Conservation (phyloP, 2,888 invertebrate genomes). For the Heliconius ismenius region DNA sequence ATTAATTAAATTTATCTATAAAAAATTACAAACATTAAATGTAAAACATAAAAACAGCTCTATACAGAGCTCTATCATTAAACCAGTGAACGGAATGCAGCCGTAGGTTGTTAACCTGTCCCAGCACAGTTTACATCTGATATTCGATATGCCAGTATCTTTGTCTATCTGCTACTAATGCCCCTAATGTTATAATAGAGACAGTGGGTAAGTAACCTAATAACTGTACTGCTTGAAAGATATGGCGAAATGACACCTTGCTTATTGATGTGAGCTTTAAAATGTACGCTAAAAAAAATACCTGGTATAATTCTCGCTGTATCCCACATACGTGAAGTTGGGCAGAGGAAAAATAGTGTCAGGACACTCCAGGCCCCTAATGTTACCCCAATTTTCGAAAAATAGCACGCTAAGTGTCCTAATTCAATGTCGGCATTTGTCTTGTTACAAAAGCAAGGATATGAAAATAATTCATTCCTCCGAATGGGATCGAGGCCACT, state of each 20-base stretch:
- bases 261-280: neutral
- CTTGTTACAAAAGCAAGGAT: no score
- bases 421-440: no score
- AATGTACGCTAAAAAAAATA: neutral
- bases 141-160: constrained; percentile 71
- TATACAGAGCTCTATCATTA: constrained; percentile 64
- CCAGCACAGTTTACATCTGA: constrained; percentile 70
- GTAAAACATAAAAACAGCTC: constrained; percentile 51
- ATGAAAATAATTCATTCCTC: no score
- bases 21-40: no score
- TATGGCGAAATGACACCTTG: constrained; percentile 16
- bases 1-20: no score
- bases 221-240: constrained; percentile 5
- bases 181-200: constrained; percentile 65
- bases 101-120: constrained; percentile 73
- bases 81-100: constrained; percentile 67
- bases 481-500: no score
- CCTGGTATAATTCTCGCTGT: no score
- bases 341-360: no score
- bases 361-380: no score
- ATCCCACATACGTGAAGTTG: no score
- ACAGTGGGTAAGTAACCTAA: neutral
- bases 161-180: constrained; percentile 69
- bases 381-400: no score
- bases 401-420: no score